A percentile compares a stretch with the other conserved stretches of the same genome.
These are phyloP conservation scores for Phoeniculus purpureus DNA, from an alignment of 2,797 vertebrate genomes.

Conservation along the genomic window DNA sequence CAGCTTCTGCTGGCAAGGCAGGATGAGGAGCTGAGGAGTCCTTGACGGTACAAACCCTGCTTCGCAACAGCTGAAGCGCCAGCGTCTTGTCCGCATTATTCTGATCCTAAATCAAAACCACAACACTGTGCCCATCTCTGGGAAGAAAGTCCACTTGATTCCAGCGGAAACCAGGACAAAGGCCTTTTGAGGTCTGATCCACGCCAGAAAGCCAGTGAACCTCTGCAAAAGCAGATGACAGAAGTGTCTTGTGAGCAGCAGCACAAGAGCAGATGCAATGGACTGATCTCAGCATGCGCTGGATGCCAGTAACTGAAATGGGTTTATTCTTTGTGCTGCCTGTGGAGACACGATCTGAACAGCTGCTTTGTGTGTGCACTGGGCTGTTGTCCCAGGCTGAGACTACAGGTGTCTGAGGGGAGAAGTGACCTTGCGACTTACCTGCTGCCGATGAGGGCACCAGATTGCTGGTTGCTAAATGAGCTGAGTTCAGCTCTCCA, in stretches of 20 bases:
- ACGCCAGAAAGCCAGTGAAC: background rate
- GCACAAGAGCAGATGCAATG: background rate
- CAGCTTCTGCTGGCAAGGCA: background rate
- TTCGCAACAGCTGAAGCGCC: background rate
- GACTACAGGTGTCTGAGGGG: background rate
- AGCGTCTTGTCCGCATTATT: background rate
- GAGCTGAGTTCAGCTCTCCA: background rate
- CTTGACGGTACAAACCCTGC: background rate
- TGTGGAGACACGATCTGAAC: background rate
- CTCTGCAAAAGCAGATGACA: background rate
- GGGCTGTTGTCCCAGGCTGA: background rate
- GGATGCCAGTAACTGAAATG: background rate
- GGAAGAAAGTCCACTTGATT: background rate
- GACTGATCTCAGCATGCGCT: background rate
- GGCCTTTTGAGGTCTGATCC: background rate
- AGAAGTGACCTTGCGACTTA: background rate
- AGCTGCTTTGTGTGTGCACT: background rate
- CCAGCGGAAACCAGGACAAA: background rate
- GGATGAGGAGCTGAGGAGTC: background rate
- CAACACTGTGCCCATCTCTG: background rate
- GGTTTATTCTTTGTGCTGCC: background rate
- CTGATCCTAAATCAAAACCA: background rate
- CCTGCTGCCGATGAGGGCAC: background rate
- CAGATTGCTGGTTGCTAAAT: background rate
- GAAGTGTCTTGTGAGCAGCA: slow-evolving; percentile 14